A percentile compares a stretch with the other conserved stretches of the same genome.
phyloP scores from a whole-genome alignment of 2,113 vertebrate genomes.

The Amphilophus citrinellus region DNA sequence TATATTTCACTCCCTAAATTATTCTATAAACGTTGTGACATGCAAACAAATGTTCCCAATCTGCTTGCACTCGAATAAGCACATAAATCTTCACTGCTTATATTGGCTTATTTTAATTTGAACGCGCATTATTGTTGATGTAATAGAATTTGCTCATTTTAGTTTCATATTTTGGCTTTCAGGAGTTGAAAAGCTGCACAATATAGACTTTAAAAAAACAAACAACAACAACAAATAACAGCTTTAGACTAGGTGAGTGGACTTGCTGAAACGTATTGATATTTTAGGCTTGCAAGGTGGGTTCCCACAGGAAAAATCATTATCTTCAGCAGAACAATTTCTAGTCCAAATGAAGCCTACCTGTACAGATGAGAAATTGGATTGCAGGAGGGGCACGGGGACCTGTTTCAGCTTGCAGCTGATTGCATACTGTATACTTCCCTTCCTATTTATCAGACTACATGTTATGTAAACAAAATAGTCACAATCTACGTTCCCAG shows the following conservation, averaged over 20 bases:
- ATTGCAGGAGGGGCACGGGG: background rate
- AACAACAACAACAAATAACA: background rate
- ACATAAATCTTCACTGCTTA: background rate
- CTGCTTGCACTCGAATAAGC: background rate
- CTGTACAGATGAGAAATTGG: slow-evolving; percentile 25
- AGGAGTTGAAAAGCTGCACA: background rate
- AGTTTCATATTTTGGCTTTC: background rate
- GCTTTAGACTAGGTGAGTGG: background rate
- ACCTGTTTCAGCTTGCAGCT: background rate
- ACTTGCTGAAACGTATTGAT: background rate
- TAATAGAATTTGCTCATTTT: background rate
- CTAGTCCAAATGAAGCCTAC: slow-evolving; percentile 21
- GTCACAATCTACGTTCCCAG: too few species aligned
- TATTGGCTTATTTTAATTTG: background rate
- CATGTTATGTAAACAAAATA: too few species aligned
- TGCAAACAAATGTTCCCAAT: background rate
- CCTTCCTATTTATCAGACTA: too few species aligned
- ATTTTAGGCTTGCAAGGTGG: slow-evolving; percentile 9
- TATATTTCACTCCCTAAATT: background rate
- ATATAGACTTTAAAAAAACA: background rate
- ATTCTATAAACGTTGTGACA: background rate
- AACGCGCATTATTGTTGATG: background rate
- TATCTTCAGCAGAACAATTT: background rate
- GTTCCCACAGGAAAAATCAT: background rate
- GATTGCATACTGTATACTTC: background rate